These are phyloP conservation scores for Muntiacus muntjak DNA, from an alignment of 2,113 vertebrate species.

Conservation along the genomic window DNA sequence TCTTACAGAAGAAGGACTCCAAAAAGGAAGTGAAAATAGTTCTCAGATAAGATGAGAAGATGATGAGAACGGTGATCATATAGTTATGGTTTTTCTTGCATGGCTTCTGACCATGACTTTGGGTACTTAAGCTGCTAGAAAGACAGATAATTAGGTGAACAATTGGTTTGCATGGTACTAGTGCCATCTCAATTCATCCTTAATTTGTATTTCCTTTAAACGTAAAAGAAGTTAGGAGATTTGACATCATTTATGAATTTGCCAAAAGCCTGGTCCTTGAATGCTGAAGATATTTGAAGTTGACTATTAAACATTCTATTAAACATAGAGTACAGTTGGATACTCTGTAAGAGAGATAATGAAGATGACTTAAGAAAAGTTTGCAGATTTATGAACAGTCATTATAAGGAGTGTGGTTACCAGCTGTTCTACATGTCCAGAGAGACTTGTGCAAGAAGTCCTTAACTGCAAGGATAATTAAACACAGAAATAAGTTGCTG, in stretches of 20 bases:
- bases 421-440: slow-evolving; percentile 41
- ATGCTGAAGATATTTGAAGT: background rate
- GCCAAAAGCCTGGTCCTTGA: background rate
- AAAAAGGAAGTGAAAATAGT: background rate
- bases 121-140: background rate
- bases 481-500: background rate
- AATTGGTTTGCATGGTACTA: background rate
- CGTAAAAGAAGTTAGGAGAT: background rate
- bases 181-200: background rate
- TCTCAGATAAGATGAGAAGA: background rate
- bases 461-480: slow-evolving; percentile 30
- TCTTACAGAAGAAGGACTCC: background rate
- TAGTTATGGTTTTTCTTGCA: background rate
- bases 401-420: slow-evolving; percentile 26
- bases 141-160: background rate
- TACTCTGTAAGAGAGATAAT: slow-evolving; percentile 25
- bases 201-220: background rate
- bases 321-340: background rate
- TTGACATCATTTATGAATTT: background rate
- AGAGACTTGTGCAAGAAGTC: slow-evolving; percentile 26
- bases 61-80: background rate
- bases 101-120: background rate
- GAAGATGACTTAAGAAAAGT: slow-evolving; percentile 1
- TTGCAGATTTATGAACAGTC: slow-evolving; percentile 48
- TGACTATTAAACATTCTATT: background rate